Base-by-base conservation (phyloP, 2,888 invertebrate genomes). In the Sepioteuthis lessoniana region DNA sequence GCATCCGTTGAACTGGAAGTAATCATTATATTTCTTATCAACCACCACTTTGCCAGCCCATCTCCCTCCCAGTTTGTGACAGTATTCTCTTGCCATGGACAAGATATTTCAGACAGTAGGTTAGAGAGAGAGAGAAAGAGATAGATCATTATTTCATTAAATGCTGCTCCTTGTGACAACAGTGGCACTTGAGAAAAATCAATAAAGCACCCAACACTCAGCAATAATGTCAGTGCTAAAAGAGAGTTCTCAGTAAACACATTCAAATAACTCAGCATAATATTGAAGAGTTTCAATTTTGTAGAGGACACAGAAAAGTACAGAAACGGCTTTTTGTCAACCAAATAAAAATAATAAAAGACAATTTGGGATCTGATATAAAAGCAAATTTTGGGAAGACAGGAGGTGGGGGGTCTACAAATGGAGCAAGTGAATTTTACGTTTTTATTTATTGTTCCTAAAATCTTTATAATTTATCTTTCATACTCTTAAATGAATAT, bases 101-200 rank as follows among this genome's bases (percentile, higher is more conserved):
- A n/a, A 76, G 76, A 76, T 76, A 76, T 76, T 76, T 76, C n/a
- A n/a, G n/a, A 35, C 76, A 35, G 76, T 13, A 19, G 13, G 10
- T 16, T n/a, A 16, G n/a, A n/a, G 35, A n/a, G 10, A 35, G 76
- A 76, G n/a, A 76, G 76, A 35, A 0, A n/a, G 76, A 35, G n/a
- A 35, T n/a, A 35, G 76, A n/a, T 76, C 16, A 76, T 76, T 76
- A 76, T 76, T 76, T 76, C 76, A n/a, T 76, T 76, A n/a, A 76
- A 76, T 35, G 76, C 13, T 35, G 76, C n/a, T 76, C n/a, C 76
- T 76, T 76, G 76, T 35, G 76, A 76, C 76, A 76, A 76, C 76
- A 76, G 76, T 76, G 76, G n/a, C 76, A 76, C 76, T 76, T 76
- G 10, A 76, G 76, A 76, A 76, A 76, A 76, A 76, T 76, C 76